Base-by-base conservation (phyloP, 1,140 invertebrate genomes). In the Sitodiplosis mosellana region DNA sequence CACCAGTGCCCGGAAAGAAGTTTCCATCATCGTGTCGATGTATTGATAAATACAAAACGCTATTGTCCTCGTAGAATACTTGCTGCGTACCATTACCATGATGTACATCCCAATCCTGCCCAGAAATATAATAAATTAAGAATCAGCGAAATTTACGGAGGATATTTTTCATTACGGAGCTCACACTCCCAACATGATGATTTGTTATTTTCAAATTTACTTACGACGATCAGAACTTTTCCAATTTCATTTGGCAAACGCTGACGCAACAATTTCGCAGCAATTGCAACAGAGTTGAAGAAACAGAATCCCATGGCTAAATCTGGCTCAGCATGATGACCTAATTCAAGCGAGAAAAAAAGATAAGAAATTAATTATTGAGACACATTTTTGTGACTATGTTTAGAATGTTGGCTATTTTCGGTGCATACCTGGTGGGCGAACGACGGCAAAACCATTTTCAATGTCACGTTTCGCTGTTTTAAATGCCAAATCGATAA, bases 221-320 rank as follows among this genome's bases (percentile, higher is more conserved):
- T n/a, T n/a, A n/a, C n/a, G 18, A 99, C 76, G 56, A 99, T 92
- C 45, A 98, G 75, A 64, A 99, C 90, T 66, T 83, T 84, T 55
- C 86, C 80, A 34, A 90, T 69, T 48, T 87, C 80, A 11, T 11
- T 22, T 20, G 62, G 62, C 44, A 90, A 74, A 54, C 85, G 81
- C 54, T 87, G 81, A 55, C 88, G 81, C 36, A 96, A 67, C 47
- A 92, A 72, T 59, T 87, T 81, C 27, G 94, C 90, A 20, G 95
- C 91, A 54, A 99, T 88, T 10, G 93, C 91, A n/a, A 99, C 80
- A 36, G 93, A 94, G 71, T 99, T 99, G 70, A 99, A 99, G 72
- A 96, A 99, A 67, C 96, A 99, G 68, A 99, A 99, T 45, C 96
- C 96, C 92, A 97, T 97, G 8, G 93, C 88, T 68, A 95, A 87